These are phyloP conservation scores for Anodontia alba DNA, from an alignment of 2,888 invertebrate species.

Conservation along the genomic window DNA sequence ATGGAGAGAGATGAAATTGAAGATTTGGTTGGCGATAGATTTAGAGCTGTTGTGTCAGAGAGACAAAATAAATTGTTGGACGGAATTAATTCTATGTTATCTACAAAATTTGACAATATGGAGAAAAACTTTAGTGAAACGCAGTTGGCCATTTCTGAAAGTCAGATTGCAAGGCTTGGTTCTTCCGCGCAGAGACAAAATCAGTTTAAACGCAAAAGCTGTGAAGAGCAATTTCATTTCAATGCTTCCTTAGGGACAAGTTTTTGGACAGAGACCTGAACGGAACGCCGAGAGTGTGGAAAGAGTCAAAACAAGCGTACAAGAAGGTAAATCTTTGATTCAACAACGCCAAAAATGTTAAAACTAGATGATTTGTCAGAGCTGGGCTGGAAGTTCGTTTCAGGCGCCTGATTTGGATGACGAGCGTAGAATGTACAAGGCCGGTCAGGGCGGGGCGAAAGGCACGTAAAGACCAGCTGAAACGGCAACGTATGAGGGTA, in stretches of 20 bases:
- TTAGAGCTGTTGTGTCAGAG: background rate
- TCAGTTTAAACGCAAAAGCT: too few relatives aligned
- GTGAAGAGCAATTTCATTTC: too few relatives aligned
- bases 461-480: background rate
- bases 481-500: background rate
- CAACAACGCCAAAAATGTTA: background rate
- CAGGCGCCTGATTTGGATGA: background rate
- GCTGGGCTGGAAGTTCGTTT: background rate
- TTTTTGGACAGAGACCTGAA: background rate
- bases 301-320: background rate
- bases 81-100: background rate
- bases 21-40: background rate
- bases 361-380: background rate
- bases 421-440: background rate
- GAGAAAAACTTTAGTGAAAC: background rate
- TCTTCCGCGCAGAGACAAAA: background rate
- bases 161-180: background rate
- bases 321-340: too few relatives aligned
- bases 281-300: background rate
- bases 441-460: background rate
- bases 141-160: background rate
- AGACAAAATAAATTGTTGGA: background rate
- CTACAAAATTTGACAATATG: background rate
- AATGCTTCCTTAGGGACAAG: background rate
- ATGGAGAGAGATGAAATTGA: constrained; percentile 8